Base-by-base conservation (phyloP, 2,888 invertebrate species). In the Marronus borbonicus region DNA sequence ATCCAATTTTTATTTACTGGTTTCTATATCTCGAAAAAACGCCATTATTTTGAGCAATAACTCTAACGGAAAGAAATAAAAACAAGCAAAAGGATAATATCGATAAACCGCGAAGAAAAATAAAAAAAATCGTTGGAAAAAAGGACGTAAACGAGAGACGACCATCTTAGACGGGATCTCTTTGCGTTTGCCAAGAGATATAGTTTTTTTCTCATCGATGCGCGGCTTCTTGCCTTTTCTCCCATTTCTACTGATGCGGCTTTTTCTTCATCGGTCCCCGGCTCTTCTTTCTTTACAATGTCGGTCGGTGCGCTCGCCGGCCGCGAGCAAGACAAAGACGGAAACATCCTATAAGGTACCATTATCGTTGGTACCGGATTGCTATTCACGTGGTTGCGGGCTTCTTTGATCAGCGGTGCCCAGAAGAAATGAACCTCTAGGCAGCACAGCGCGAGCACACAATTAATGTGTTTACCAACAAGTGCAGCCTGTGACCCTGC, bases 331-430 rank as follows among this genome's bases (percentile, higher is more conserved):
- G 55, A 74, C 78, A 44, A 76, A 79, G 68, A 58, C 58, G 62
- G 69, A 74, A 70, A 77, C 78, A 20, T 36, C 49, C 52, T 55
- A 58, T 64, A 65, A 64, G 75, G 65, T 75, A 62, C 75, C 75
- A 75, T 75, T 75, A 75, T 44, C 76, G 66, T 58, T 76, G 28
- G 76, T 52, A 81, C 81, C 80, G 81, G 79, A 84, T 84, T 83
- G 80, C 80, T 81, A 83, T 83, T 85, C 85, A 85, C 85, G 85
- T 85, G 85, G 85, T 85, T 79, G 80, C 81, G 81, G 84, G 84
- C 80, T 70, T 82, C 84, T 86, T 86, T 86, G 86, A 86, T 86
- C 85, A 83, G 76, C 68, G 78, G 79, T 80, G 72, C 72, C 72
- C 72, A 72, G 72, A 72, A 72, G 72, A 72, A 72, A 72, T 72